Evolutionary conservation across 2,888 invertebrate species (phyloP).

Genomic region (Pyrrhia umbra): DNA sequence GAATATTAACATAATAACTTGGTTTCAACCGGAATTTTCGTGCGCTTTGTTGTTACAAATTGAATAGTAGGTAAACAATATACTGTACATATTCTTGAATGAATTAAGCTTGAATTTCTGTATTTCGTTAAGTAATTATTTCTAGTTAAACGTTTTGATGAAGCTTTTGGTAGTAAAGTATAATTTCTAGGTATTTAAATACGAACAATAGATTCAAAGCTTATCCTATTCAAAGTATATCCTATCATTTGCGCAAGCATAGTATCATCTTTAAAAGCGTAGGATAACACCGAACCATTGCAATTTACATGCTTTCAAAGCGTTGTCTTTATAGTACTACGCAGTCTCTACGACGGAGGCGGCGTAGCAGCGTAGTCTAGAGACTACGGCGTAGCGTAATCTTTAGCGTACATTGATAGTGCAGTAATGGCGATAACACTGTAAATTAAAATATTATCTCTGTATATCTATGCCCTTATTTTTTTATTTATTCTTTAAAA

Average conservation of each 20-base stretch:
- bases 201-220: not conserved
- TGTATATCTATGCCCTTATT: too few species aligned
- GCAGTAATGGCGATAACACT: not conserved
- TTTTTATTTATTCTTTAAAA: too few species aligned
- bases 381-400: not conserved
- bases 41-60: constrained; percentile 24
- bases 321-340: not conserved
- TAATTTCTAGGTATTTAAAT: not conserved
- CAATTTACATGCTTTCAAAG: not conserved
- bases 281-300: not conserved
- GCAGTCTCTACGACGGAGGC: not conserved
- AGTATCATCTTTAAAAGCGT: not conserved
- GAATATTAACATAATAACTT: constrained; percentile 10
- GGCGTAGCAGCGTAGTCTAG: too few species aligned
- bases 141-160: not conserved
- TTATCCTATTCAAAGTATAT: not conserved
- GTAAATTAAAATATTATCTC: too few species aligned
- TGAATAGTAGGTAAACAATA: constrained; percentile 7
- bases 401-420: not conserved
- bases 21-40: constrained; percentile 1
- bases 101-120: not conserved
- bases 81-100: constrained; percentile 5
- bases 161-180: not conserved
- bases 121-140: not conserved
- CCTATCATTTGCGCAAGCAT: not conserved